Percentiles rank a stretch among this genome's conserved stretches.
phyloP scores from a whole-genome alignment of 1,140 invertebrate species.

The Solen grandis region DNA sequence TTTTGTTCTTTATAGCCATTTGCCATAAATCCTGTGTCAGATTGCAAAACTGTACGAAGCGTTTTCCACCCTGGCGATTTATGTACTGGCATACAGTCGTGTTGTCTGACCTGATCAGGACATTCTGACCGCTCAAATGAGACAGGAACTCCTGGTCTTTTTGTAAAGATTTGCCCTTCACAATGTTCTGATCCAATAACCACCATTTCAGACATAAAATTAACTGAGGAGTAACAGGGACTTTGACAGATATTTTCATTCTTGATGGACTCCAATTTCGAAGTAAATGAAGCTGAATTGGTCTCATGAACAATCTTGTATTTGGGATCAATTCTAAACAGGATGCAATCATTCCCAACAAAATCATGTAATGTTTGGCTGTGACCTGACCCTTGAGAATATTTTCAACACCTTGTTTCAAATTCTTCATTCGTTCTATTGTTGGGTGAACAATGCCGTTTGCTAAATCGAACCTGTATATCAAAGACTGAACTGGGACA shows the following conservation, averaged over 20 bases:
- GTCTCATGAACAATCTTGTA: too few relatives aligned
- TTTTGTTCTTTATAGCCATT: not conserved
- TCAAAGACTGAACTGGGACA: not conserved
- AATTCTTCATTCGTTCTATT: constrained; percentile 2
- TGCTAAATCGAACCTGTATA: constrained; percentile 10
- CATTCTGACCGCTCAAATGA: constrained; percentile 1
- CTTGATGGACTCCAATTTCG: not conserved
- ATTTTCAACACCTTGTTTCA: not conserved
- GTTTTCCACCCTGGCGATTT: constrained; percentile 4
- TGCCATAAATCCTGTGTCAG: constrained; percentile 17
- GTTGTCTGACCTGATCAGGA: too few relatives aligned
- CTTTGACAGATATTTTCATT: not conserved
- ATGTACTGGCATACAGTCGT: constrained; percentile 30
- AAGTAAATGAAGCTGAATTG: constrained; percentile 24
- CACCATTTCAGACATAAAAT: not conserved
- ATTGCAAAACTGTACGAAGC: constrained; percentile 8
- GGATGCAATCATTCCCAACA: constrained; percentile 26
- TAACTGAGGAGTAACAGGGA: constrained; percentile 2
- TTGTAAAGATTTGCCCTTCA: not conserved
- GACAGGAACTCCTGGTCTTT: constrained; percentile 5
- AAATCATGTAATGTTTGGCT: not conserved
- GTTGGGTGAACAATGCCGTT: constrained; percentile 30
- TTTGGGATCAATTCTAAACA: constrained; percentile 22
- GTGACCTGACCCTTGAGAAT: not conserved
- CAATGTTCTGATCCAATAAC: constrained; percentile 5